Evolutionary conservation across 2,888 invertebrate species (phyloP), one percentile per base, ranked within the genome.

Genomic region (Gandaritis pyraliata): DNA sequence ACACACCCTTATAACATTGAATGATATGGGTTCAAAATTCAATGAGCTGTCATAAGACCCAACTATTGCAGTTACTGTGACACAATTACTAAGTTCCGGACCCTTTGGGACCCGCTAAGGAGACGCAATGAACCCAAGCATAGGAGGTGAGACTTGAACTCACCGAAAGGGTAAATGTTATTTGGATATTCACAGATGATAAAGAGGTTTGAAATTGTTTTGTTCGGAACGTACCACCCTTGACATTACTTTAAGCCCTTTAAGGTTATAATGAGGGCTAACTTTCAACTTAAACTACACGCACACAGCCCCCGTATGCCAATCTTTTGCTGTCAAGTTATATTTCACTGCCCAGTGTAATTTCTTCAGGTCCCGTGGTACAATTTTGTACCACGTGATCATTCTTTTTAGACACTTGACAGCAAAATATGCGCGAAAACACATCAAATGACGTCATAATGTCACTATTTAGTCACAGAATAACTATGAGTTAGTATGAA

Each of bases 21-120:
- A 58, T 58, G 63, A 63, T 63, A 59, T 63, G 63, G 63, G 63
- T 63, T 47, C 51, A 46, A 54, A 41, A 60, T 60, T 60, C 54
- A 63, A 63, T 59, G 55, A 58, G 51, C 63, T 59, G 63, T 59
- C 63, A 52, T 52, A 52, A 52, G 30, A 18, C 48, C 52, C 18
- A 58, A 51, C 55, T 63, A 54, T 58, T 59, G 63, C 58, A 58
- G 47, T 57, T 58, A 50, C 58, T 54, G 50, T 58, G 55, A 56
- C 55, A 55, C 47, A 55, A 63, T 63, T 63, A 63, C 55, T 41
- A 54, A 59, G 58, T 63, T 56, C 47, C 23, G 29, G 48, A 13
- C 63, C 63, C 47, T 58, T 59, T 30, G 55, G 56, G 43, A 47
- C 36, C 39, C 46, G 54, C 58, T 63, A 58, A 63, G 41, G 58